These are phyloP conservation scores for Macaria liturata DNA, from an alignment of 2,888 invertebrate species.

Conservation along the genomic window DNA sequence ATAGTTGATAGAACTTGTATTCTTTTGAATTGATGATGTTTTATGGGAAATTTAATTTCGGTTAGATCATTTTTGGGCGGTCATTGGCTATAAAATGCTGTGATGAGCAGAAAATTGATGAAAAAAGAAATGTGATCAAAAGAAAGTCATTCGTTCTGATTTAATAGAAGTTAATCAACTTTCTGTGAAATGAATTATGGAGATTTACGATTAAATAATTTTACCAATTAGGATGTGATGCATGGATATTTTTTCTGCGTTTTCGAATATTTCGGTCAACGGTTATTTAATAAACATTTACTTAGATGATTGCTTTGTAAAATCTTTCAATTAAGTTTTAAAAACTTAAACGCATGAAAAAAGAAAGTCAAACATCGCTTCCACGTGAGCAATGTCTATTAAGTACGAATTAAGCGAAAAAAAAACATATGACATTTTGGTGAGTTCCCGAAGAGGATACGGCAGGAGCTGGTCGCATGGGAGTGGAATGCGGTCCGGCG, in stretches of 20 bases:
- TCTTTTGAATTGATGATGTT: conserved; percentile 19
- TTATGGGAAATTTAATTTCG: conserved; percentile 20
- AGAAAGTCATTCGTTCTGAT: not conserved
- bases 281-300: too few relatives aligned
- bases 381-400: not conserved
- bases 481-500: conserved; percentile 81
- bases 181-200: too few relatives aligned
- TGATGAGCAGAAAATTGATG: not conserved
- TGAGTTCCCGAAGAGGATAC: conserved; percentile 66
- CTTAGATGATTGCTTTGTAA: too few relatives aligned
- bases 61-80: conserved; percentile 7
- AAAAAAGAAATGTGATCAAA: not conserved
- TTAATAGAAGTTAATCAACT: not conserved
- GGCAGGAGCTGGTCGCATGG: conserved; percentile 76
- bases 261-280: too few relatives aligned
- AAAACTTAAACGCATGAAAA: not conserved
- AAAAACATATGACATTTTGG: conserved; percentile 74
- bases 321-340: too few relatives aligned
- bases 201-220: too few relatives aligned
- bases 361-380: not conserved
- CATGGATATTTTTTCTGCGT: too few relatives aligned
- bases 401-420: conserved; percentile 41
- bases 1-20: conserved; percentile 15
- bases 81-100: conserved; percentile 8
- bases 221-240: too few relatives aligned